Conservation (phyloP, 2,888 invertebrate genomes). For the Lasioglossum zephyrum region DNA sequence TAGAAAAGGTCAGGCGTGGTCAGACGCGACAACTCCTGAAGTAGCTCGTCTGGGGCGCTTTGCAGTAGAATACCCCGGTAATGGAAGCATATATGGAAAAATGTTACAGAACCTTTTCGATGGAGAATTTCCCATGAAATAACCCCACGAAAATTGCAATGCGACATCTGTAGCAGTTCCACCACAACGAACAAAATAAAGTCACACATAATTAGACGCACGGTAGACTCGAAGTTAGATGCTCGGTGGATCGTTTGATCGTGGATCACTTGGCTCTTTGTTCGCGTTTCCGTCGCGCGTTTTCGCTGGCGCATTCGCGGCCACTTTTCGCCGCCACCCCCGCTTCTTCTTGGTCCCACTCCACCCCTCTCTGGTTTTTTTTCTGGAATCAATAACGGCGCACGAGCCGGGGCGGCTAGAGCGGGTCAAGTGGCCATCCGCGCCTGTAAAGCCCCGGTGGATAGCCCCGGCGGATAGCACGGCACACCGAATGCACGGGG, state of each 20-base stretch:
- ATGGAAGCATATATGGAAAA: not conserved
- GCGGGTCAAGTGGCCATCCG: slow-evolving; percentile 78
- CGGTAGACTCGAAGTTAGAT: no score
- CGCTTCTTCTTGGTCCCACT: not conserved
- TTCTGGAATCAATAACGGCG: slow-evolving; percentile 77
- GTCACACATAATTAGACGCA: not conserved
- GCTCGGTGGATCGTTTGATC: not conserved
- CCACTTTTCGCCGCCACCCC: not conserved
- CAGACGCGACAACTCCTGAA: not conserved
- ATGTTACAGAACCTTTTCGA: not conserved
- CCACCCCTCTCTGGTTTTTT: slow-evolving; percentile 48
- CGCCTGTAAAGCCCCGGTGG: slow-evolving; percentile 58
- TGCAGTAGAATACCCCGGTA: not conserved
- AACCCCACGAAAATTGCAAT: not conserved
- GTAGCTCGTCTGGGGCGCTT: not conserved
- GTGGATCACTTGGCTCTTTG: not conserved
- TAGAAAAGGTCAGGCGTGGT: not conserved
- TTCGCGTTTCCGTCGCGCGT: slow-evolving; percentile 15
- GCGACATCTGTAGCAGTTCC: not conserved
- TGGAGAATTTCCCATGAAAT: not conserved
- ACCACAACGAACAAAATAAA: rapidly evolving
- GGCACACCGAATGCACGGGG: slow-evolving; percentile 55
- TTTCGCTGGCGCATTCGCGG: slow-evolving; percentile 24
- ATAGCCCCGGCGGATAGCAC: slow-evolving; percentile 3
- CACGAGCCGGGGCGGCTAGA: slow-evolving; percentile 64